Conservation (phyloP, 2,888 invertebrate species). For the Drosophila mulleri region DNA sequence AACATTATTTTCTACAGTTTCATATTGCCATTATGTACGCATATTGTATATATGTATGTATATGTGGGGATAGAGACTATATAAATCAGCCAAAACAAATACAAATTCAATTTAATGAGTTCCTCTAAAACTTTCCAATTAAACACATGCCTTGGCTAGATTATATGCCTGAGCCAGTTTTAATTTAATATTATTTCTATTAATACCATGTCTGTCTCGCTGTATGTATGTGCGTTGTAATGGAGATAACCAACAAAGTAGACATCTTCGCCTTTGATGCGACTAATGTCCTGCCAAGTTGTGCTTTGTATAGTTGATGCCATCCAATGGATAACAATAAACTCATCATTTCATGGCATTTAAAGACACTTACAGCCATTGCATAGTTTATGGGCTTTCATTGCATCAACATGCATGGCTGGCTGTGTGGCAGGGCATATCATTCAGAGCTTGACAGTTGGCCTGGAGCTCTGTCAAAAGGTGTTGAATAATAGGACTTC, state of each 20-base stretch:
- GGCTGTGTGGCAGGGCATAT: neutral
- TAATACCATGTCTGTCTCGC: neutral
- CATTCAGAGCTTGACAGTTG: neutral
- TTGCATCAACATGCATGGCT: neutral
- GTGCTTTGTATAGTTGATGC: neutral
- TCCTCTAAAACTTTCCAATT: slow-evolving; percentile 22
- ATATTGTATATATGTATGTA: neutral
- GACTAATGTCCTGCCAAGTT: slow-evolving; percentile 1
- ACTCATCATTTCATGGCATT: neutral
- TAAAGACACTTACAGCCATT: neutral
- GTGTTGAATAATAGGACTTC: too few species aligned
- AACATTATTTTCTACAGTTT: slow-evolving; percentile 25
- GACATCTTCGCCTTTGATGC: slow-evolving; percentile 22
- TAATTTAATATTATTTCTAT: slow-evolving; percentile 2
- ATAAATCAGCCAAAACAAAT: slow-evolving; percentile 17
- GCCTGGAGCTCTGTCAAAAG: neutral
- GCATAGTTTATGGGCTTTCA: neutral
- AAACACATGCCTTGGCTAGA: slow-evolving; percentile 14
- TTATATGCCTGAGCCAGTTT: slow-evolving; percentile 14
- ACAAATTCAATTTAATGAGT: slow-evolving; percentile 16
- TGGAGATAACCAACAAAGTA: neutral
- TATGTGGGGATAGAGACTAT: neutral
- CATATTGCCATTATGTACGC: slow-evolving; percentile 10
- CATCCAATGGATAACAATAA: neutral
- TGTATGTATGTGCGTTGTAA: neutral